phyloP scores from a whole-genome alignment of 2,797 vertebrate genomes.

The Ctenosaura bakeri region DNA sequence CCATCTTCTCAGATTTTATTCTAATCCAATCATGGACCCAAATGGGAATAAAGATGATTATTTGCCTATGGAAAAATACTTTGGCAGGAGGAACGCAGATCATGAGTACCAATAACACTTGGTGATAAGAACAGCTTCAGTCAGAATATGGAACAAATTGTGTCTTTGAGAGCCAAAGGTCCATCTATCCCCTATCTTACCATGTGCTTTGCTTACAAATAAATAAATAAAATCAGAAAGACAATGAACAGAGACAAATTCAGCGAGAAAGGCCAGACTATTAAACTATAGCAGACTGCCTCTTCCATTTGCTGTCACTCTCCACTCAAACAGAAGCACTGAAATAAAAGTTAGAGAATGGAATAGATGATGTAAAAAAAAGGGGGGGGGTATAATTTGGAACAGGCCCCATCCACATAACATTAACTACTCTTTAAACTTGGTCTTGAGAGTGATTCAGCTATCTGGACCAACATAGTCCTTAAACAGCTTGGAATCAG shows the following conservation, averaged over 20 bases:
- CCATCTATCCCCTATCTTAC: not conserved
- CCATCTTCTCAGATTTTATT: not conserved
- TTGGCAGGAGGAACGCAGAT: not conserved
- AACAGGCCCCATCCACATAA: no score
- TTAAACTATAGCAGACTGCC: not conserved
- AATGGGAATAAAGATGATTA: not conserved
- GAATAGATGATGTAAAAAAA: no score
- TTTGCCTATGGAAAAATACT: not conserved
- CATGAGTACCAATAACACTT: not conserved
- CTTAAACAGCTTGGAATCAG: no score
- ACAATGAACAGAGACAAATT: not conserved
- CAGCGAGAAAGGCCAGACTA: not conserved
- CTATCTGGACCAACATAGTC: no score
- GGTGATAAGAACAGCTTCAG: not conserved
- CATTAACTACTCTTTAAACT: no score
- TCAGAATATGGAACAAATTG: slow-evolving; percentile 23
- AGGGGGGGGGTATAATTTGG: no score
- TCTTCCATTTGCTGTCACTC: not conserved
- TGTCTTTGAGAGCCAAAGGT: not conserved
- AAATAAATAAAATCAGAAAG: not conserved
- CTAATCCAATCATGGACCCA: not conserved
- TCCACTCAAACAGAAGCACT: no score
- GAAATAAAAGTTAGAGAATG: no score
- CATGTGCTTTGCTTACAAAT: not conserved
- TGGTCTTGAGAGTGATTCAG: no score